These are phyloP conservation scores for Monopis laevigella DNA, from an alignment of 2,888 invertebrate species.

Conservation along the genomic window DNA sequence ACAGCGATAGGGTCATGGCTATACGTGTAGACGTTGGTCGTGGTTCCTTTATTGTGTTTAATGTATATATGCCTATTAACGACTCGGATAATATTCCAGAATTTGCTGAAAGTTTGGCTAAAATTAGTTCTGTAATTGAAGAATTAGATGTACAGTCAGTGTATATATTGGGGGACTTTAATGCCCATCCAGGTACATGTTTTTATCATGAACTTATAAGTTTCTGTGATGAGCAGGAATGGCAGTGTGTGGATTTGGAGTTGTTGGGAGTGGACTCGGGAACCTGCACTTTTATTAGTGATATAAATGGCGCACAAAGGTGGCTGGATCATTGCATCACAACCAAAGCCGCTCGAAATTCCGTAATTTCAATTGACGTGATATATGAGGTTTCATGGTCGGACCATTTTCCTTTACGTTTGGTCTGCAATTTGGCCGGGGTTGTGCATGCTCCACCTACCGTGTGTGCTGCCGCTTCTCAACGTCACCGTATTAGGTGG, in stretches of 20 bases:
- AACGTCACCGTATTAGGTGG: too few species aligned
- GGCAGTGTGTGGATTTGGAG: conserved; percentile 15
- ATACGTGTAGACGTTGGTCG: background rate
- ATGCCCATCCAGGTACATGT: conserved; percentile 12
- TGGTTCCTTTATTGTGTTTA: background rate
- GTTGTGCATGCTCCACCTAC: too few species aligned
- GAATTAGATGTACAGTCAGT: conserved; percentile 11
- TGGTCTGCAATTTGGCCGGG: conserved; percentile 16
- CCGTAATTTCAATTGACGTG: conserved; percentile 11
- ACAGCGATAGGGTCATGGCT: background rate
- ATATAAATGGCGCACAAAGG: conserved; percentile 11
- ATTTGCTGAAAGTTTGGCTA: conserved; percentile 13
- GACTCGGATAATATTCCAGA: background rate
- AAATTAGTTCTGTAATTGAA: conserved; percentile 15
- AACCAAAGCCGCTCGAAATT: conserved; percentile 7
- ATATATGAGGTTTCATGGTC: conserved; percentile 17
- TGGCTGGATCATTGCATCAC: conserved; percentile 17
- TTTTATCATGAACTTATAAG: conserved; percentile 15
- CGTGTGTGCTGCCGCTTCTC: too few species aligned
- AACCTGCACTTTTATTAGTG: conserved; percentile 13
- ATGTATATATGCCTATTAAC: conserved; percentile 12
- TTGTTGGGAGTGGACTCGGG: conserved; percentile 13
- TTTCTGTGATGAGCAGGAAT: conserved; percentile 15
- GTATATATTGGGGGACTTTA: conserved; percentile 11
- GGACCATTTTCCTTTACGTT: conserved; percentile 16